These are phyloP conservation scores for Lycocerus yunnanus DNA, from an alignment of 2,888 invertebrate species.

Conservation along the genomic window DNA sequence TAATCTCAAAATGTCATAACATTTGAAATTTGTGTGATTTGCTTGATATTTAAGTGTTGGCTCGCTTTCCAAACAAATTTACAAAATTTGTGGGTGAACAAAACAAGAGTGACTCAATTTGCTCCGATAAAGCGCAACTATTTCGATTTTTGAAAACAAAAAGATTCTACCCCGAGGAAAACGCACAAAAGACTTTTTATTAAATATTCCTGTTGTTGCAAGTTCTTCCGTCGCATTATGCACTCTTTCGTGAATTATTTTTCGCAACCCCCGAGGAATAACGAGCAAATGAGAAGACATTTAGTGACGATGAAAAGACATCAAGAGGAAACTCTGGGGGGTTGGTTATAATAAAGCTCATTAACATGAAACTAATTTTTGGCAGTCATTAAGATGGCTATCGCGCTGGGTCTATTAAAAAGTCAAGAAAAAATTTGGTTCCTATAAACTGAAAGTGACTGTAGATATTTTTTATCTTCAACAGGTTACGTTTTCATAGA, in stretches of 20 bases:
- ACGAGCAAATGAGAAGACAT: neutral
- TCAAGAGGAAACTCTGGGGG: neutral
- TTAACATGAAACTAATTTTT: neutral
- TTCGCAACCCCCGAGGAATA: neutral
- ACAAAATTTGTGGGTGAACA: neutral
- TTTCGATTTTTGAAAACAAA: neutral
- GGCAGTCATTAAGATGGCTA: neutral
- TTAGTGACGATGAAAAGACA: neutral
- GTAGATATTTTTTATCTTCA: neutral
- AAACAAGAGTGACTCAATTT: neutral
- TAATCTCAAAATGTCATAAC: slow-evolving; percentile 10
- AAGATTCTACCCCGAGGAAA: no score
- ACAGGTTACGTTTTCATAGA: neutral
- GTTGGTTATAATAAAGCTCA: neutral
- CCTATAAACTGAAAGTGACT: neutral
- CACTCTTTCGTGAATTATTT: neutral
- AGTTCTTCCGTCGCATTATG: neutral
- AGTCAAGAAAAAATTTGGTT: neutral
- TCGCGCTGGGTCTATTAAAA: neutral
- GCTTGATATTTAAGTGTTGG: slow-evolving; percentile 7
- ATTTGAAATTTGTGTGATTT: slow-evolving; percentile 4
- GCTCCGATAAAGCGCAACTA: neutral
- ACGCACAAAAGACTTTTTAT: neutral
- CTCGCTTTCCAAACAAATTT: neutral
- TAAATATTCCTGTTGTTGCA: no score